Base-by-base conservation (phyloP, 2,113 vertebrate species). In the Baryphthengus martii region DNA sequence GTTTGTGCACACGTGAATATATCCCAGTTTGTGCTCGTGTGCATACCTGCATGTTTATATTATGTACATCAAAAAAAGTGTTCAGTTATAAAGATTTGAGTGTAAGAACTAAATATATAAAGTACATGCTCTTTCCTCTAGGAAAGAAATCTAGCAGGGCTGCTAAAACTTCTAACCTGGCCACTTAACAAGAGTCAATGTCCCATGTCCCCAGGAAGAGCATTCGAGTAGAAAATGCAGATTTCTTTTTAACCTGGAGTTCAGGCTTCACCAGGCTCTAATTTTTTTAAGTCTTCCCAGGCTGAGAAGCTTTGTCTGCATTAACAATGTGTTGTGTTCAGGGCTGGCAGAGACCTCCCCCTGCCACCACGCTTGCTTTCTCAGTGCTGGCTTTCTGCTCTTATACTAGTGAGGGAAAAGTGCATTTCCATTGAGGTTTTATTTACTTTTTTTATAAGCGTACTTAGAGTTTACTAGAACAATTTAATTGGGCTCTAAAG, bases 381-480 rank as follows among this genome's bases (percentile, higher is more conserved):
- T 65, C 39, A 50, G 40, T 2, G 3, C 55, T 1, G 1, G 10
- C 39, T 83, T 88, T 80, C 9, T 85, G 25, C 70, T 76, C 40
- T 39, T 58, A 25, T 11, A 7, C 61, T 45, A 44, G 29, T 52
- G 40, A 85, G 53, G 28, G 45, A 52, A 37, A 93, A 85, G 24
- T 40, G 31, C 33, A 17, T 89, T 95, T 81, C 81, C 85, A 31
- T 17, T 15, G 21, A 6, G 40, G 45, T 56, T 91, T 90, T 92
- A 74, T 74, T 95, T 83, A 83, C 37, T 83, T 37, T 74, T 74
- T 92, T 74, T 92, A 45, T 62, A 90, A 70, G 63, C 58, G 31
- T 68, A 37, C n/a, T 77, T 62, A 11, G 20, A 70, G 15, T 70
- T 93, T 58, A 86, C 71, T 90, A 25, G 21, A 53, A 45, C 40